Evolutionary conservation across 2,888 invertebrate genomes (phyloP), one percentile per base, ranked within the genome.

Genomic region (Torymus auratus): DNA sequence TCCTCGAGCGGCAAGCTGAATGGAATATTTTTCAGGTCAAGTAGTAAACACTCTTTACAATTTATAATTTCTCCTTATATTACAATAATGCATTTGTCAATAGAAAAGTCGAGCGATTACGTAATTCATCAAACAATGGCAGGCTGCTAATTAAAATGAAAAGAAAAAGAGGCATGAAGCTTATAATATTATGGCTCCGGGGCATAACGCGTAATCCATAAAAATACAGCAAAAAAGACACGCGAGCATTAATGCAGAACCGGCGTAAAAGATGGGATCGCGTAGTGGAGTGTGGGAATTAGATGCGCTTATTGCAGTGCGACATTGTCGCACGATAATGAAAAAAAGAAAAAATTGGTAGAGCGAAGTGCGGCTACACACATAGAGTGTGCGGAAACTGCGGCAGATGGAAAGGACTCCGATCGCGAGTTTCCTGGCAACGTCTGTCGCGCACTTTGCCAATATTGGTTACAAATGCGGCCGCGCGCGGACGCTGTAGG

Each of bases 401-500:
- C 76, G 71, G 67, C 71, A 80, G 61, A 80, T 76, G 76, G 67
- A 70, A 70, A 52, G 41, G 64, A 74, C 20, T 67, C 60, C 64
- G 62, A 61, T 62, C 67, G 62, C 69, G 62, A 81, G 80, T 83
- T 81, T 82, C 65, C 83, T 80, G 82, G 82, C 81, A 81, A 58
- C 68, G 76, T 65, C 76, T 75, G 73, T 76, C 82, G 81, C 69
- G 77, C 69, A 77, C 75, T 83, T 80, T 83, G 77, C 80, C 82
- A 78, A 82, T 84, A 83, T 82, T 75, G 83, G 79, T 83, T 83
- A 75, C 78, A 83, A 83, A 84, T 82, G 70, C 74, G 75, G 7
- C 41, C 41, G 41, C 41, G 41, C 7, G 7, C 41, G 41, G 41
- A 7, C 7, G 41, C 7, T 41, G 41, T 7, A 41, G 41, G 41